Percentiles rank a stretch among this genome's conserved stretches.
Evolutionary conservation across 2,888 invertebrate genomes (phyloP).

Genomic region (Argyra leucocephala): DNA sequence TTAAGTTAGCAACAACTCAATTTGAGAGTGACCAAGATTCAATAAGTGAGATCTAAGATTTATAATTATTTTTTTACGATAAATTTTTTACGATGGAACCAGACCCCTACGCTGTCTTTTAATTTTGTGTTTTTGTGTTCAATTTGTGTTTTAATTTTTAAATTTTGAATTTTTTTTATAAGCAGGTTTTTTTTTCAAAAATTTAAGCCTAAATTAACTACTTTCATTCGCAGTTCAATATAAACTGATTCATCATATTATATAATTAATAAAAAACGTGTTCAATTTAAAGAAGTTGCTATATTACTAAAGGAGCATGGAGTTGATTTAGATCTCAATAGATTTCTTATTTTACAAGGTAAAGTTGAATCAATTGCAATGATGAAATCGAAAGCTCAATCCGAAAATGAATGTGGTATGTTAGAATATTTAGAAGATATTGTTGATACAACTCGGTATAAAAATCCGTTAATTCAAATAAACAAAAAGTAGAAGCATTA

Average conservation of each 20-base stretch:
- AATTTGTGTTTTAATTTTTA: too few species aligned
- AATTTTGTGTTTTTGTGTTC: too few species aligned
- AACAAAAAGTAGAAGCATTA: conserved; percentile 60
- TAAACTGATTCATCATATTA: conserved; percentile 73
- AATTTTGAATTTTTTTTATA: too few species aligned
- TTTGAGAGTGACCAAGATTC: too few species aligned
- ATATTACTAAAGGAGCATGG: conserved; percentile 66
- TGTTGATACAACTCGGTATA: conserved; percentile 79
- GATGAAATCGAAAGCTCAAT: conserved; percentile 91
- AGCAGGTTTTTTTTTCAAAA: too few species aligned
- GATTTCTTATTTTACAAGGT: conserved; percentile 93
- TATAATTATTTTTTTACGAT: too few species aligned
- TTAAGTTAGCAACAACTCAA: too few species aligned
- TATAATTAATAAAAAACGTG: conserved; percentile 60
- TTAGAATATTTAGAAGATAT: conserved; percentile 97
- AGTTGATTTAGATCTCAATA: conserved; percentile 91
- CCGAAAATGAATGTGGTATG: conserved; percentile 88
- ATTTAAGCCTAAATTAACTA: too few species aligned
- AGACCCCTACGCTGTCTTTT: too few species aligned
- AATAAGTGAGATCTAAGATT: too few species aligned
- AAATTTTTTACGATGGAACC: too few species aligned
- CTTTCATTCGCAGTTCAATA: conserved; percentile 74
- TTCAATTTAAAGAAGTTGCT: conserved; percentile 81
- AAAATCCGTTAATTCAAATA: conserved; percentile 70
- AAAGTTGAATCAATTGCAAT: conserved; percentile 98